These are phyloP conservation scores for Zygogramma bicolorata DNA, from an alignment of 2,888 invertebrate genomes.

Conservation along the genomic window DNA sequence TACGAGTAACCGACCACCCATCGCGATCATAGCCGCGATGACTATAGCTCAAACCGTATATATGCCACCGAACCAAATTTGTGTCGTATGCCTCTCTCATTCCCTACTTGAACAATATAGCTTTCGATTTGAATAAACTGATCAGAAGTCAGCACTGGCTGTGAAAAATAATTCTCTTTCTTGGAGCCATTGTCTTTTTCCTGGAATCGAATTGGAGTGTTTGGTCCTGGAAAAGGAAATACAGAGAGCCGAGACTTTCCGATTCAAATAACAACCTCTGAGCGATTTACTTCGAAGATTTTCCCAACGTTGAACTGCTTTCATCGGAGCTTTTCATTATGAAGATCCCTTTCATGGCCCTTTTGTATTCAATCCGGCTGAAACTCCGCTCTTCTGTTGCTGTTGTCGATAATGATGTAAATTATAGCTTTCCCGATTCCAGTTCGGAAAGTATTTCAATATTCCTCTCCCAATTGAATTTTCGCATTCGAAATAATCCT, in stretches of 20 bases:
- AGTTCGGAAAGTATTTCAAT: neutral
- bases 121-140: too few species aligned
- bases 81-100: too few species aligned
- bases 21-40: too few species aligned
- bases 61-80: too few species aligned
- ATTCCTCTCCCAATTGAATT: neutral
- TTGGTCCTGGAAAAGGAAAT: too few species aligned
- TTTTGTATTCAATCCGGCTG: neutral
- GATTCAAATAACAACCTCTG: neutral
- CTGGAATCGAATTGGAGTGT: too few species aligned
- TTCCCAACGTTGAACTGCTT: neutral
- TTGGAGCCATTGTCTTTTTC: too few species aligned
- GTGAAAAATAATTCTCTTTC: too few species aligned
- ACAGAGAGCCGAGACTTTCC: neutral
- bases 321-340: neutral
- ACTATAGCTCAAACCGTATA: too few species aligned
- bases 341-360: neutral
- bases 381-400: neutral
- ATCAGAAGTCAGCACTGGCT: too few species aligned
- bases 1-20: too few species aligned
- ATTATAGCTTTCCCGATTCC: neutral
- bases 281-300: neutral
- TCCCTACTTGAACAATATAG: too few species aligned
- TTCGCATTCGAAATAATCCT: neutral
- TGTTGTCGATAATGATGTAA: neutral